Evolutionary conservation across 2,888 invertebrate genomes (phyloP), one percentile per base, ranked within the genome.

Genomic region (Brachyptera risi): DNA sequence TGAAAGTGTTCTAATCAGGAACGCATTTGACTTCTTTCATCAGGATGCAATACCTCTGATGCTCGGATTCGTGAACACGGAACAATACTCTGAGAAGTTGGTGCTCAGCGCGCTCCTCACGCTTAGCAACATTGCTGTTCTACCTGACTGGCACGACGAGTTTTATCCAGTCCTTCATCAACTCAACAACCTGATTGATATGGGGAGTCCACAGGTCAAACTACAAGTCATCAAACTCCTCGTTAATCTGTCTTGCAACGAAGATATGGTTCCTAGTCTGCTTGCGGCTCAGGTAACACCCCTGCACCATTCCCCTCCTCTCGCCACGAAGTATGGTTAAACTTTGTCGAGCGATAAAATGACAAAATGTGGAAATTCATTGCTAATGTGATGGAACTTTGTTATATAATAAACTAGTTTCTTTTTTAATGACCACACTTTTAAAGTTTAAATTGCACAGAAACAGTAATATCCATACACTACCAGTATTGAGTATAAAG

Each of bases 201-300:
- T 70, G 49, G 72, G 71, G 13, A 73, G 72, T 56, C 69, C 72
- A 4, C 73, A 74, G 17, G 70, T 79, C 19, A 75, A 75, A 65
- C 70, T 80, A 17, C 80, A 81, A 68, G 75, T 81, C 1, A 72
- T 82, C 19, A 79, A 80, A 67, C 73, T 83, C 27, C 74, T 83
- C 42, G 80, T 82, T 58, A 83, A 83, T 70, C 71, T 83, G 3
- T 80, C 81, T 9, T 79, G 80, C 64, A 82, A 82, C 71, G 74
- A 78, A 63, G 79, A 79, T 63, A 78, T 83, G 77, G 78, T 83
- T 49, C 81, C 81, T 5, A 78, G 79, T 67, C 72, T 83, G 37
- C 71, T 83, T 51, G 81, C 81, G 62, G 80, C 81, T 42, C 79
- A 81, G 77, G 82, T 81, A n/a, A n/a, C n/a, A n/a, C n/a, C n/a